These are phyloP conservation scores for Villa cingulata DNA, from an alignment of 2,888 invertebrate genomes.

Conservation along the genomic window DNA sequence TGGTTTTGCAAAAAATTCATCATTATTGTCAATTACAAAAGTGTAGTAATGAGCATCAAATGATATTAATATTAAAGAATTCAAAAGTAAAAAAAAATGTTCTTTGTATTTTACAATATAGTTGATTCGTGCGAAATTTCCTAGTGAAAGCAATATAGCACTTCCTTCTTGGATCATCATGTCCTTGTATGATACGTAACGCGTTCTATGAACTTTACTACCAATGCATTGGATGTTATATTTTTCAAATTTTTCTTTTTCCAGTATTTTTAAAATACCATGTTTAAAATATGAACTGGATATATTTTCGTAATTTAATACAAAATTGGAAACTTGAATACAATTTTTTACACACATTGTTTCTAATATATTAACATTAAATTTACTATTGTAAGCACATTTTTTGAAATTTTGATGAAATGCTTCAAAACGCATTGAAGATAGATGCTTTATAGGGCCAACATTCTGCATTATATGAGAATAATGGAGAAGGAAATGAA, in stretches of 20 bases:
- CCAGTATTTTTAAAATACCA: neutral
- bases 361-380: conserved; percentile 2
- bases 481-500: conserved; percentile 16
- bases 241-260: neutral
- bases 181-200: neutral
- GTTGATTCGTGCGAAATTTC: neutral
- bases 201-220: neutral
- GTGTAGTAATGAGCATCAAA: neutral
- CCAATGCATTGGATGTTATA: neutral
- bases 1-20: too few relatives aligned
- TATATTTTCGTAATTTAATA: conserved; percentile 2
- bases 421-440: conserved; percentile 15
- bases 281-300: neutral
- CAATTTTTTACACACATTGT: conserved; percentile 1
- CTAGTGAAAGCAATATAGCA: neutral
- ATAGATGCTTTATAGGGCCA: conserved; percentile 13
- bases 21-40: neutral
- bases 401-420: conserved; percentile 14
- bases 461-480: conserved; percentile 12
- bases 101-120: neutral
- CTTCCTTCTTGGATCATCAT: neutral
- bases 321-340: neutral
- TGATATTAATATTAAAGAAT: neutral
- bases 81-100: neutral
- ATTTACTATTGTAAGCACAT: neutral